These are phyloP conservation scores for Ferdinandea cuprea DNA, from an alignment of 2,888 invertebrate species.

Conservation along the genomic window DNA sequence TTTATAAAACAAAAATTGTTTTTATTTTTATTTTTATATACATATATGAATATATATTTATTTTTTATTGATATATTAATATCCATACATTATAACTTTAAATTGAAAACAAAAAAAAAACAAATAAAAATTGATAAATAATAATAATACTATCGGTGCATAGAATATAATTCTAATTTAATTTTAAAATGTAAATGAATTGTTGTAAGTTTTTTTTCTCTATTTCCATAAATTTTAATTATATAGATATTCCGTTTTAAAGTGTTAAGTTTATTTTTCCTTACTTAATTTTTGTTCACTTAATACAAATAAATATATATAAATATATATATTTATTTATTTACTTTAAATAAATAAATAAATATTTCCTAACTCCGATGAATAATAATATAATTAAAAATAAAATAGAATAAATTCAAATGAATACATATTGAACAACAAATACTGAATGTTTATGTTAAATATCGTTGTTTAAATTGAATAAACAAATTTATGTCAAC, in stretches of 20 bases:
- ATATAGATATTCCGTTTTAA: constrained; percentile 34
- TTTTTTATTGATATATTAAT: neutral
- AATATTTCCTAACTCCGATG: constrained; percentile 68
- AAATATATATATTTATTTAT: too few relatives aligned
- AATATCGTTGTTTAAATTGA: constrained; percentile 58
- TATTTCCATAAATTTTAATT: constrained; percentile 18
- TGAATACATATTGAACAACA: constrained; percentile 45
- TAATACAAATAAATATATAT: constrained; percentile 46
- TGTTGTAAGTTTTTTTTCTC: constrained; percentile 53
- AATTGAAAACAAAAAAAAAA: constrained; percentile 29
- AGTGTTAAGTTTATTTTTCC: constrained; percentile 63
- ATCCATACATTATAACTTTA: constrained; percentile 28
- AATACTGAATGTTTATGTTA: constrained; percentile 64
- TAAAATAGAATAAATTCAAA: constrained; percentile 46
- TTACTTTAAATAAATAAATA: too few relatives aligned
- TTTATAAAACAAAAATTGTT: constrained; percentile 43
- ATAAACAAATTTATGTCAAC: constrained; percentile 63
- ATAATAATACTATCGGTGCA: constrained; percentile 62
- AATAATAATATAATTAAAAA: constrained; percentile 45
- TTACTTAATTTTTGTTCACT: constrained; percentile 59
- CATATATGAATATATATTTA: constrained; percentile 12
- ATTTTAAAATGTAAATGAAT: constrained; percentile 55
- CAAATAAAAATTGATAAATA: too few relatives aligned
- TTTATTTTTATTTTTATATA: constrained; percentile 50
- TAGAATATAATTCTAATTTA: constrained; percentile 65